Base-by-base conservation (phyloP, 1,140 invertebrate species). In the Bombus soroeensis region DNA sequence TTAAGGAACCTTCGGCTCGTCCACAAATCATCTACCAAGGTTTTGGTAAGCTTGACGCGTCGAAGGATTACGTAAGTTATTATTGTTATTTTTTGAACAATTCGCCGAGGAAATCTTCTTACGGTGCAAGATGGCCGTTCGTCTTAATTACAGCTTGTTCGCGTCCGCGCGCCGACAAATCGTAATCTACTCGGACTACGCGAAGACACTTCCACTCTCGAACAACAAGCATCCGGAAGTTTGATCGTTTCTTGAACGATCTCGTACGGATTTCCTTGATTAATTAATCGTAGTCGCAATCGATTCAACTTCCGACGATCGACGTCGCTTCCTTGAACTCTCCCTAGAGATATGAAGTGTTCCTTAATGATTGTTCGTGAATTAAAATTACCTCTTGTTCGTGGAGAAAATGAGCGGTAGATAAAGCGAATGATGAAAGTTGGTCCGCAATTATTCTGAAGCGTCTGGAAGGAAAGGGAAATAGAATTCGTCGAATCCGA, bases 331-430 rank as follows among this genome's bases (percentile, higher is more conserved):
- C 37, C 39, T 32, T 3, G 43, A 41, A 77, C 28, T 83, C 68
- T 41, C 10, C 9, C 18, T 13, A 34, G 9, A 70, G 34, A 77
- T 66, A 83, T 41, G 74, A 70, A 77, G 72, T 34, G 43, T 43
- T 66, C 43, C 59, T 47, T 83, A 75, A 83, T 64, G 72, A 83
- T 83, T 76, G 72, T 83, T 83, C 72, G 73, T 2, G 74, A 83
- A 83, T 77, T n/a, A 83, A 83, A 83, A 77, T 70, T 77, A 53
- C 34, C 73, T 34, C 41, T n/a, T 15, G 41, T 6, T 28, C 66
- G 25, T 25, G 81, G 22, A 25, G 34, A 57, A 22, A 25, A 32
- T 12, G 28, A 39, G n/a, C 41, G 12, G 22, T 47, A 82, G 72
- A 77, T 83, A 77, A 83, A 77, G 43, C 1, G 41, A 62, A 66